A percentile compares a stretch with the other conserved stretches of the same genome.
Conservation (phyloP, 2,113 vertebrate genomes). For the Pluvialis apricaria region DNA sequence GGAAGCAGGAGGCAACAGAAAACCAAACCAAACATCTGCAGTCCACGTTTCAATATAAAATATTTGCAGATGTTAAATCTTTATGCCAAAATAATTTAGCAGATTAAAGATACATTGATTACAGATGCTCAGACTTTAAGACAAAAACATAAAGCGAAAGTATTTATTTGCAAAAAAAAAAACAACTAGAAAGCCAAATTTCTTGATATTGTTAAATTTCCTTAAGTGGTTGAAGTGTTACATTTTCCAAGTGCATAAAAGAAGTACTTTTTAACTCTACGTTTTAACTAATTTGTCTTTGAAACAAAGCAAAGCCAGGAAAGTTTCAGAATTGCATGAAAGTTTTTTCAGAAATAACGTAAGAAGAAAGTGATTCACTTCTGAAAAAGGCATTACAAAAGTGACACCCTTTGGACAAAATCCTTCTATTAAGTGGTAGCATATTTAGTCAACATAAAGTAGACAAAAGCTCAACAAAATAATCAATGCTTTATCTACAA, state of each 20-base stretch:
- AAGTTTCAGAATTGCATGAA: conserved; percentile 3
- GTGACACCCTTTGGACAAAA: conserved; percentile 22
- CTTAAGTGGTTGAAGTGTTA: background rate
- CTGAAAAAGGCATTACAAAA: background rate
- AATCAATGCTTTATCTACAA: background rate
- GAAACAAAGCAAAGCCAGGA: background rate
- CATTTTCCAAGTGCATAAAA: background rate
- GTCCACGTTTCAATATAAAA: conserved; percentile 39
- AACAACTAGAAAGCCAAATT: background rate
- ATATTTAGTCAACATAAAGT: background rate
- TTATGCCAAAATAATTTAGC: conserved; percentile 46
- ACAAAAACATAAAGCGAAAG: background rate
- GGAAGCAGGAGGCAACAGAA: background rate
- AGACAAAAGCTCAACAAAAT: background rate
- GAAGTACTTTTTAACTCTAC: background rate
- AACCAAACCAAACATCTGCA: conserved; percentile 48
- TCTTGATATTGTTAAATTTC: background rate
- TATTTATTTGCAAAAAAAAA: background rate
- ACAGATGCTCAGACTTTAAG: conserved; percentile 13
- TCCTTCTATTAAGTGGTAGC: background rate
- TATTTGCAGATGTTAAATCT: conserved; percentile 56
- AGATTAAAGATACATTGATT: conserved; percentile 32
- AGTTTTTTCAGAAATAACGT: background rate
- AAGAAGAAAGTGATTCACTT: background rate
- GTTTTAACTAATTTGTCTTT: background rate